Conservation (phyloP, 2,888 invertebrate species). For the Atherix ibis region DNA sequence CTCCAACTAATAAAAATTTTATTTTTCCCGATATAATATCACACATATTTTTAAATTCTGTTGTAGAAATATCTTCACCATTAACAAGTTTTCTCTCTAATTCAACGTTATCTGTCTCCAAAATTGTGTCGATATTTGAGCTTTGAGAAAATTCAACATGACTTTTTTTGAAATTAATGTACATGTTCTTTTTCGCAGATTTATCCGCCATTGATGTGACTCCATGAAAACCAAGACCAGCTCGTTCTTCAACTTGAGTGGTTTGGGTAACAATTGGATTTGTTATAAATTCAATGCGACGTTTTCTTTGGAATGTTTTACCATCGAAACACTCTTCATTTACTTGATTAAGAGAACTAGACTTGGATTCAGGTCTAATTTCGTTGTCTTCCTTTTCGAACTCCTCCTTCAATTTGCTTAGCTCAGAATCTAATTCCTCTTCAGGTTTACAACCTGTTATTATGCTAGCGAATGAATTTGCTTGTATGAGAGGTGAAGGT, state of each 20-base stretch:
- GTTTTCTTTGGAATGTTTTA: constrained; percentile 39
- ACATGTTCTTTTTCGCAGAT: constrained; percentile 6
- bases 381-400: constrained; percentile 10
- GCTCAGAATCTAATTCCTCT: constrained; percentile 10
- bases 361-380: not conserved
- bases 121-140: constrained; percentile 6
- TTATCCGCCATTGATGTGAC: not conserved
- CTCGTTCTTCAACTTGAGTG: not conserved
- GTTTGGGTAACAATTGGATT: not conserved
- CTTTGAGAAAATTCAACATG: constrained; percentile 11
- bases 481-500: constrained; percentile 1
- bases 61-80: constrained; percentile 7
- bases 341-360: not conserved
- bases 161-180: constrained; percentile 19
- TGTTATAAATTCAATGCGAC: constrained; percentile 33
- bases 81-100: constrained; percentile 12
- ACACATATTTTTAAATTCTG: constrained; percentile 29
- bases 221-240: not conserved
- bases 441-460: constrained; percentile 12
- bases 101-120: constrained; percentile 4
- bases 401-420: constrained; percentile 12
- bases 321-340: constrained; percentile 20
- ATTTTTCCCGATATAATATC: constrained; percentile 39
- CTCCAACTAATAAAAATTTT: constrained; percentile 40
- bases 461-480: constrained; percentile 12